phyloP scores from a whole-genome alignment of 2,797 vertebrate genomes.

The Sus cebifrons region DNA sequence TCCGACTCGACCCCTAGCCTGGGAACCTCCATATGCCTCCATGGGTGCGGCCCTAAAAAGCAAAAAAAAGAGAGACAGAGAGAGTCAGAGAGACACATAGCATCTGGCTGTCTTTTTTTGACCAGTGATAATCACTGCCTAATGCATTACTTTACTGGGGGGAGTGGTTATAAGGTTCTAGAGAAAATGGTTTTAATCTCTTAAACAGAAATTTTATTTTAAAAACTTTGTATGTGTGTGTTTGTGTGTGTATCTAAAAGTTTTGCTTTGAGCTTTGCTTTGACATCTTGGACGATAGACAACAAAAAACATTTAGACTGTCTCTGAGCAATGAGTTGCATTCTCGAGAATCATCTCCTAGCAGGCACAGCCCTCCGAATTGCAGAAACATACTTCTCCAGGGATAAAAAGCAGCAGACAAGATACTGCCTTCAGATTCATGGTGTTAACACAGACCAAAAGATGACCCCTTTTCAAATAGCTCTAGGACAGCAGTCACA shows the following conservation, averaged over 20 bases:
- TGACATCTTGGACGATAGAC: conserved; percentile 14
- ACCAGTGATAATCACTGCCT: background rate
- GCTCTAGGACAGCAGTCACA: background rate
- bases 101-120: background rate
- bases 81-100: background rate
- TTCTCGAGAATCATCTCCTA: background rate
- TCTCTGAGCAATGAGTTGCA: background rate
- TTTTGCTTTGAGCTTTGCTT: conserved; percentile 59
- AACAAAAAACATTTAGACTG: background rate
- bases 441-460: background rate
- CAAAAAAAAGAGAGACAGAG: no score
- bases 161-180: background rate
- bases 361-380: background rate
- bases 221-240: background rate
- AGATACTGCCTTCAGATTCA: background rate
- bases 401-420: background rate
- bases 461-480: conserved; percentile 16
- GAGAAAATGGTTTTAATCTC: conserved; percentile 4
- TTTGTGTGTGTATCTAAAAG: background rate
- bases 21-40: no score
- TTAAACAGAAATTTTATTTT: conserved; percentile 20
- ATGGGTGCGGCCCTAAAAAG: no score
- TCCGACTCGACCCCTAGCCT: no score
- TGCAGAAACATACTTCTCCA: background rate
- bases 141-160: background rate